Evolutionary conservation across 2,888 invertebrate genomes (phyloP), one percentile per base, ranked within the genome.

Genomic region (Pseudoips prasinana): DNA sequence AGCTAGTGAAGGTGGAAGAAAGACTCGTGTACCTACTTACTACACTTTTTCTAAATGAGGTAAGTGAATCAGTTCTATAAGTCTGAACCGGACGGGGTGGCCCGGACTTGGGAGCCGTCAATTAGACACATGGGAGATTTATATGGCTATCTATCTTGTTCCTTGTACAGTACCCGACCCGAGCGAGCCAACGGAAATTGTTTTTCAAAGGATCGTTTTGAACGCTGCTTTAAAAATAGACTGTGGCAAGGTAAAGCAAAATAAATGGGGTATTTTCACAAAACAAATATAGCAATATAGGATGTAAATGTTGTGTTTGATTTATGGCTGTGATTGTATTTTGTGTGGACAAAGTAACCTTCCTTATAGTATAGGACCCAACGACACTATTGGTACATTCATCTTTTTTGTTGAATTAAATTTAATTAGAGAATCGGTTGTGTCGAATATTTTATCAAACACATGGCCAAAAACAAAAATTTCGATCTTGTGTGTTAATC

Each of bases 51-150:
- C 60, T 53, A 64, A 68, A 64, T 62, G 58, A 70, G 58, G 60
- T 66, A 64, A 73, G 67, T 72, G 74, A 75, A 73, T 76, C 76
- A 68, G 66, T 63, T 65, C 63, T 54, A 59, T 58, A 46, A 68
- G 58, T 57, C 50, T 56, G 51, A 46, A 41, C 37, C 38, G 46
- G 53, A 41, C 54, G 42, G 47, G 59, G 54, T 52, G 50, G 52
- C 47, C 53, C 57, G 65, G 67, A 69, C 73, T 68, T 73, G 67
- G 68, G 66, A 66, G 62, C 78, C 79, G 81, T 83, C 86, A 83
- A 83, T 83, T 84, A 85, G 82, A 84, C 82, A 77, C 72, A 65
- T 67, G 64, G 68, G 67, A 81, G 83, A 85, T 86, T 85, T 86
- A 85, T 85, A 75, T 57, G 70, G 70, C 81, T 68, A 84, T 86